Conservation (phyloP, 2,888 invertebrate genomes). For the Drosophila recens region DNA sequence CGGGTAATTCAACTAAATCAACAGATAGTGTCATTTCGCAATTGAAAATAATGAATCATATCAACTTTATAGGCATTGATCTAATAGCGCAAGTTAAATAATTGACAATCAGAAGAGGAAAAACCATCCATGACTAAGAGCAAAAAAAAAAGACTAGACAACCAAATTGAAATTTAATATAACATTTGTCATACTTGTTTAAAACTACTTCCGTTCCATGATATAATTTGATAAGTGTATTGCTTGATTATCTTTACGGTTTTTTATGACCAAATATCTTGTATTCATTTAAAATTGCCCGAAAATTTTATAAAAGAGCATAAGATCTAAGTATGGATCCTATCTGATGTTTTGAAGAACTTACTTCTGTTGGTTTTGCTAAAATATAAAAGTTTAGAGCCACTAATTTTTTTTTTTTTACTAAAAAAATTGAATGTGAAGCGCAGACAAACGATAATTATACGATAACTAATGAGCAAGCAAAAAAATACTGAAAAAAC, state of each 20-base stretch:
- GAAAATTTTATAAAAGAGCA: neutral
- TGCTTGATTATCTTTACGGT: neutral
- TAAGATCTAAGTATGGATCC: too few species aligned
- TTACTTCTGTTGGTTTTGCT: neutral
- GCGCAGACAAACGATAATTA: neutral
- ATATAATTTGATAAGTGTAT: neutral
- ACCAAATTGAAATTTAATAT: neutral
- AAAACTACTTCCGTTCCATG: neutral
- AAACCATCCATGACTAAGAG: neutral
- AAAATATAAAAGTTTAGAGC: too few species aligned
- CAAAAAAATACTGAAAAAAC: too few species aligned
- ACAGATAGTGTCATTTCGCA: slow-evolving; percentile 14
- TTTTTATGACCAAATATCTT: neutral
- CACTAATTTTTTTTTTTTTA: too few species aligned
- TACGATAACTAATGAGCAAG: neutral
- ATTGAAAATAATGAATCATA: neutral
- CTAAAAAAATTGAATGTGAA: neutral
- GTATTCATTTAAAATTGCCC: neutral
- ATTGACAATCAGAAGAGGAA: neutral
- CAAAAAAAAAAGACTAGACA: neutral
- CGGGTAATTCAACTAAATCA: slow-evolving; percentile 5
- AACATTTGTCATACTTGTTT: neutral
- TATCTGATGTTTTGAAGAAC: neutral
- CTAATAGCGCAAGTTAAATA: slow-evolving; percentile 4
- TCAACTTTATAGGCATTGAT: slow-evolving; percentile 12